These are phyloP conservation scores for Mesitornis unicolor DNA, from an alignment of 2,113 vertebrate species.

Conservation along the genomic window DNA sequence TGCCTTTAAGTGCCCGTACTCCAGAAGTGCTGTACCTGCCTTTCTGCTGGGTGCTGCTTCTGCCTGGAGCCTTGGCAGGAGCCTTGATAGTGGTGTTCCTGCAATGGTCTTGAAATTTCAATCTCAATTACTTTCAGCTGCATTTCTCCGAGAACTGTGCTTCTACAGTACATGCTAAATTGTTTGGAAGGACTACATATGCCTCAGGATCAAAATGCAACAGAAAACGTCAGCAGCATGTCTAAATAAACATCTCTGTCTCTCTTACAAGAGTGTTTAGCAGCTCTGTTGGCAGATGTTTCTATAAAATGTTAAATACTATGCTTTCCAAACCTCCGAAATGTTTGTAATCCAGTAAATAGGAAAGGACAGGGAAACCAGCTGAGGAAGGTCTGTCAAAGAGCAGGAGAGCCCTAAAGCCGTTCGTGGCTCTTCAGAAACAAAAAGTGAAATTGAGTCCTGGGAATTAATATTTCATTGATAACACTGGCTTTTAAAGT, in stretches of 20 bases:
- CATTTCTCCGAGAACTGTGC: neutral
- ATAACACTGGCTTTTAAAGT: neutral
- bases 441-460: neutral
- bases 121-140: slow-evolving; percentile 27
- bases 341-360: slow-evolving; percentile 17
- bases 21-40: neutral
- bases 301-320: slow-evolving; percentile 65
- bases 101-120: neutral
- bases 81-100: neutral
- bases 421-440: neutral
- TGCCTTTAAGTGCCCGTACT: neutral
- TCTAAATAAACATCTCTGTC: slow-evolving; percentile 60
- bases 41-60: neutral
- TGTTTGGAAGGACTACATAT: slow-evolving; percentile 61
- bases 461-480: neutral
- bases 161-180: slow-evolving; percentile 47
- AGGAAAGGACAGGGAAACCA: neutral
- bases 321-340: slow-evolving; percentile 34
- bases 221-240: slow-evolving; percentile 41
- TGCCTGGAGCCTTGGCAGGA: neutral
- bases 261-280: slow-evolving; percentile 40
- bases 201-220: slow-evolving; percentile 58
- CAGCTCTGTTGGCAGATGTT: slow-evolving; percentile 59
- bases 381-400: neutral
- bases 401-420: neutral